Base-by-base conservation (phyloP, 1,140 invertebrate species). In the Dysdera silvatica region DNA sequence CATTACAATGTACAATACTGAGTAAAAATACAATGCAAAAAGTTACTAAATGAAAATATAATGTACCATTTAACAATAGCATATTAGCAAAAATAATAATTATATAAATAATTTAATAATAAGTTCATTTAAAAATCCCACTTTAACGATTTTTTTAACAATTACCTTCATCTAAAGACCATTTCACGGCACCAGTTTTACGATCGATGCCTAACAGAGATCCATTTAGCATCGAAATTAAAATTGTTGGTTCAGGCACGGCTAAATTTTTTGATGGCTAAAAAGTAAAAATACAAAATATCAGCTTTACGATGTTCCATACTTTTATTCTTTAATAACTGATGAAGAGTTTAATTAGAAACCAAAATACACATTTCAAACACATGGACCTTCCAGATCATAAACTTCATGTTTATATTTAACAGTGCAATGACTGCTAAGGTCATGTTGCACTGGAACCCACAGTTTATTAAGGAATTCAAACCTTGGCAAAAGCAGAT, bases 141-240 rank as follows among this genome's bases (percentile, higher is more conserved):
- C 89, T 84, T 16, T 84, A 83, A 6, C 87, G 86, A 75, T 87
- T 24, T 47, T 37, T 40, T 20, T 10, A 49, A 20, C 43, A 28
- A 47, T 29, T 35, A 77, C 79, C 89, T 81, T 96, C 90, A 78
- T 88, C 85, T 57, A 94, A 82, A 71, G 84, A 87, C 94, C 94
- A 98, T 70, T 86, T 82, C 69, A 90, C 83, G 75, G 85, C 81
- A 64, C 93, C 95, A 47, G 87, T 85, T 68, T 81, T 77, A 69
- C 87, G 85, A 71, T 89, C 87, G 29, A 97, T 80, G 29, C 89
- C 92, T 68, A 88, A 84, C 68, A 97, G 83, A 53, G 85, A 85
- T 52, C 95, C 95, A 75, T 91, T 90, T 54, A 98, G 79, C 5
- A 93, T 97, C 16, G 91, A 91, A 72, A 96, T 85, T 63, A 96